A percentile compares a stretch with the other conserved stretches of the same genome.
Conservation (phyloP, 2,113 vertebrate species). For the Amphiprion percula region DNA sequence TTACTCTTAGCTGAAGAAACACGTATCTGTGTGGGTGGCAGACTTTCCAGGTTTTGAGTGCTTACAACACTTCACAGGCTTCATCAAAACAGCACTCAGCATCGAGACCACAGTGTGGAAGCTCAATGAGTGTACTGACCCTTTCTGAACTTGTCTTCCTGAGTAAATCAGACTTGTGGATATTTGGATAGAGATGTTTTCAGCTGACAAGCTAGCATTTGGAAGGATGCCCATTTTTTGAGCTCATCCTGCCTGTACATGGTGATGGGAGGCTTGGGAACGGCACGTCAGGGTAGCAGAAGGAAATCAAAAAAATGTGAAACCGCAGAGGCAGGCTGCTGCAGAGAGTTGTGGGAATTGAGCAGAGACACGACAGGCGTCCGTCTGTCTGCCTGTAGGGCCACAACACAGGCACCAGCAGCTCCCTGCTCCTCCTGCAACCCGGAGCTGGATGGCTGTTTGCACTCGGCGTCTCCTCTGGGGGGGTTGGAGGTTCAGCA, state of each 20-base stretch:
- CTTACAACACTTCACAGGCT: not conserved
- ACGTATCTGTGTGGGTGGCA: not conserved
- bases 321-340: constrained; percentile 12
- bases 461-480: constrained; percentile 28
- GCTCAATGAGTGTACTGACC: not conserved
- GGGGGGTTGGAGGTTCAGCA: constrained; percentile 28
- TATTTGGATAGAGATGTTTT: constrained; percentile 30
- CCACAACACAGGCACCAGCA: constrained; percentile 7
- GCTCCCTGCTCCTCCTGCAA: constrained; percentile 24
- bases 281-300: constrained; percentile 11
- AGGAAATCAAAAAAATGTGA: constrained; percentile 33
- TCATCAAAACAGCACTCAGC: not conserved
- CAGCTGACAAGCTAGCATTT: constrained; percentile 8
- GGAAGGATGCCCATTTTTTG: constrained; percentile 1
- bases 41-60: no score
- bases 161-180: not conserved
- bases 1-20: not conserved
- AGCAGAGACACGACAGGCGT: not conserved
- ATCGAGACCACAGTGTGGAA: not conserved
- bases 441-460: constrained; percentile 5
- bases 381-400: constrained; percentile 10
- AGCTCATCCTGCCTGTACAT: not conserved
- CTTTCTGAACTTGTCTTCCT: constrained; percentile 1
- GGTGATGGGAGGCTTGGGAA: constrained; percentile 11
- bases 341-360: constrained; percentile 22